Base-by-base conservation (phyloP, 2,113 vertebrate species). In the Otolemur garnettii region DNA sequence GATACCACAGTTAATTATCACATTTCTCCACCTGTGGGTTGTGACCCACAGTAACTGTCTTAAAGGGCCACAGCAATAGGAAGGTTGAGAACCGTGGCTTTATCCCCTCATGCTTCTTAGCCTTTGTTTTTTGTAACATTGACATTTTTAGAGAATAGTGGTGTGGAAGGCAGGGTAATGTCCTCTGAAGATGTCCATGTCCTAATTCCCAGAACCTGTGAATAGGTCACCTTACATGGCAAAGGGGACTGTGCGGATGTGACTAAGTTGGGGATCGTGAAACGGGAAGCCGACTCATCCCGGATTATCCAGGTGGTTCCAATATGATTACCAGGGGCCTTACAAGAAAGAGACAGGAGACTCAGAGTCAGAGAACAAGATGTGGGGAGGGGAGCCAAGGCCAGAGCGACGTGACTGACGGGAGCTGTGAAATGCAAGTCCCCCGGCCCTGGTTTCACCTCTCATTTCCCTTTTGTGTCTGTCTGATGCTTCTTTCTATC, bases 111-210 rank as follows among this genome's bases (percentile, higher is more conserved):
- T 0, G 12, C 35, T 45, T 19, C 74, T 45, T 21, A 57, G 38
- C 18, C 42, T 60, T 64, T 92, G 50, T 55, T 18, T 91, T 42
- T 87, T 35, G 77, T 38, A 59, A 72, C 24, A 71, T 2, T 90
- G 55, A 79, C 53, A 30, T 55, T 91, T 94, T 64, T 90, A 6
- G 96, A 72, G 26, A 64, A 12, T 14, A 91, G 64, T 93, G 45
- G 42, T 69, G 3, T 95, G 26, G 14, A 22, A 85, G 30, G 15
- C 26, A 14, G 74, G 28, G 50, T 75, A 50, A 50, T 30, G 74
- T 7, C 74, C 24, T 45, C 74, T 8, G 17, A 50, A 9, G 8
- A 26, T 50, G 26, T 30, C 28, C 74, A 77, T 30, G 15, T 77
- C 15, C 7, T 18, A 50, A 77, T 50, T 8, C 7, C 14, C 42